Evolutionary conservation across 2,888 invertebrate genomes (phyloP).

Genomic region (Torymus auratus): DNA sequence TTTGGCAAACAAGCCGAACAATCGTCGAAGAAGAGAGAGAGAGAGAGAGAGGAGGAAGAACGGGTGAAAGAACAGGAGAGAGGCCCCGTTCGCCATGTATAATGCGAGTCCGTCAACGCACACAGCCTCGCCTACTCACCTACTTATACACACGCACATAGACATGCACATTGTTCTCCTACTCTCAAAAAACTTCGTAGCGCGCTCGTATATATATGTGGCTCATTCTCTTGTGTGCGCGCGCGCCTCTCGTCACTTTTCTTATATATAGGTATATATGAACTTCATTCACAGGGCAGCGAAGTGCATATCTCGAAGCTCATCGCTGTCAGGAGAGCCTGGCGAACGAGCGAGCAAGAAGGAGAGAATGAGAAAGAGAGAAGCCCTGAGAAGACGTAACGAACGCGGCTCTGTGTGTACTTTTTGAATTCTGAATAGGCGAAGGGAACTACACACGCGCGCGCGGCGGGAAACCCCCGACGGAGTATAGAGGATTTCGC

Average conservation of each 20-base stretch:
- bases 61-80: not conserved
- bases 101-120: conserved; percentile 3
- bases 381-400: not conserved
- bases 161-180: not conserved
- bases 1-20: conserved; percentile 53
- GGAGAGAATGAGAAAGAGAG: not conserved
- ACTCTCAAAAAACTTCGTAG: not conserved
- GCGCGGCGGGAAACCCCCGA: conserved; percentile 43
- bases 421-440: conserved; percentile 46
- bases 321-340: conserved; percentile 37
- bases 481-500: conserved; percentile 30
- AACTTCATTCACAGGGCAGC: conserved; percentile 37
- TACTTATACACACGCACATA: not conserved
- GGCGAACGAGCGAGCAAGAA: conserved; percentile 15
- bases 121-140: not conserved
- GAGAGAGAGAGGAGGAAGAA: conserved; percentile 27
- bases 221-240: not conserved
- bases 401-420: not conserved
- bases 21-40: conserved; percentile 31
- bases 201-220: too few species aligned
- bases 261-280: not conserved
- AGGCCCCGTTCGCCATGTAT: conserved; percentile 23
- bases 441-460: not conserved
- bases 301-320: conserved; percentile 50
- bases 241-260: conserved; percentile 8